These are phyloP conservation scores for Enteromius argenteus DNA, from an alignment of 2,797 vertebrate species.

Conservation along the genomic window DNA sequence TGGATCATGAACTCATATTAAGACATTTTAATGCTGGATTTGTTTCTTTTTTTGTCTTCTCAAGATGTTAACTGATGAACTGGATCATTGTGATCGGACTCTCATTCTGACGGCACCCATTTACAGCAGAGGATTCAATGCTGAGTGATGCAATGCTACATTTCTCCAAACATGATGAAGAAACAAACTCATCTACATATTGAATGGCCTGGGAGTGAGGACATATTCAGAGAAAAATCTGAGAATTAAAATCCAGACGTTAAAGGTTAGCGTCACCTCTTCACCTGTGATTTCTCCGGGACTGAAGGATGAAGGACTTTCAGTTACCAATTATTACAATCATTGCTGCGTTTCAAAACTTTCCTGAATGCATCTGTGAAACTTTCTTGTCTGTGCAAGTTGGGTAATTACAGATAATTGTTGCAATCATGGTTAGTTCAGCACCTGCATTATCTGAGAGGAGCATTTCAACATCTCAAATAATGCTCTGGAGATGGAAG, in stretches of 20 bases:
- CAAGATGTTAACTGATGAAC: not conserved
- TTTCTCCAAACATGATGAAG: not conserved
- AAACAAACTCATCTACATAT: not conserved
- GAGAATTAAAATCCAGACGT: not conserved
- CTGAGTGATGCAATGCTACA: not conserved
- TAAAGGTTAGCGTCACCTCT: not conserved
- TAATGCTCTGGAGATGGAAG: constrained; percentile 17
- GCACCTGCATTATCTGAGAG: constrained; percentile 41
- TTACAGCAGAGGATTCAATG: not conserved
- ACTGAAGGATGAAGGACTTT: constrained; percentile 15
- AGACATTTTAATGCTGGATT: too few relatives aligned
- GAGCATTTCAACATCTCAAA: constrained; percentile 1
- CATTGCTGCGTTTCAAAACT: constrained; percentile 26
- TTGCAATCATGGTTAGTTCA: constrained; percentile 53
- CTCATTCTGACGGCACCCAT: not conserved
- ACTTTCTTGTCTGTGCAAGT: constrained; percentile 30
- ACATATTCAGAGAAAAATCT: not conserved
- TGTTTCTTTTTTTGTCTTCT: not conserved
- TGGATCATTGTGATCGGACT: not conserved
- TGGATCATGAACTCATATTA: not conserved
- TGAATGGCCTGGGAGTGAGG: not conserved
- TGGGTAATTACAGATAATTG: constrained; percentile 57
- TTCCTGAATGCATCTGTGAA: constrained; percentile 40
- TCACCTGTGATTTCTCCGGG: constrained; percentile 13
- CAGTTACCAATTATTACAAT: constrained; percentile 45